Base-by-base conservation (phyloP, 2,888 invertebrate species). In the Pollenia amentaria region DNA sequence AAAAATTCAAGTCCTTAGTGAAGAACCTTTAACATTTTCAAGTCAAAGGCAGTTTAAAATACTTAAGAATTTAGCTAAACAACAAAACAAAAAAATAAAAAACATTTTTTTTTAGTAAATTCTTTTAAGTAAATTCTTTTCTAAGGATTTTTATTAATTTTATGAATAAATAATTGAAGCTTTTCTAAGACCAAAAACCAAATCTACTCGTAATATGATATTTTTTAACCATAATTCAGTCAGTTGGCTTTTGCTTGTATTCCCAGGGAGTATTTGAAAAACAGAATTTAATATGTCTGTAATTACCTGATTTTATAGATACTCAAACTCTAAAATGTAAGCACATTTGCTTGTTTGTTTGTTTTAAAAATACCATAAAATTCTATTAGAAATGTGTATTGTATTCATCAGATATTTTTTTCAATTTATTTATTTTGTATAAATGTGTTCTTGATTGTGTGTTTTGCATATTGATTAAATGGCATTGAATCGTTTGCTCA, bases 401-500 rank as follows among this genome's bases (percentile, higher is more conserved):
- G 21, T 62, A 44, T 62, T 79, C 29, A 18, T 62, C 11, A 16
- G 46, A 57, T 46, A 48, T 16, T 18, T 29, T 18, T 18, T 9
- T 62, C n/a, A 38, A 12, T 57, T 65, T 64, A 18, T 14, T 29
- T 72, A 62, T 82, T 67, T 67, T 70, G 64, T 51, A 42, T 51
- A 60, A 80, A 76, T 72, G 76, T 84, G 83, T 80, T 84, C 79
- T 87, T 87, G 80, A 77, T 87, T 84, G 53, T 80, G 86, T 87
- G 87, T 77, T 87, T 87, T 80, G 87, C 87, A 87, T 87, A 84
- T 87, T 84, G 72, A 87, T 87, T 77, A 73, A 77, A 51, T 79
- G 83, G 44, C 73, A 84, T 78, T 84, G 84, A 84, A 78, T 62
- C 40, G 60, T 29, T 55, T 16, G 42, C 16, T 62, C 6, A 42